Percentiles rank a stretch among this genome's conserved stretches.
Evolutionary conservation across 2,113 vertebrate genomes (phyloP).

Genomic region (Oxyruncus cristatus): DNA sequence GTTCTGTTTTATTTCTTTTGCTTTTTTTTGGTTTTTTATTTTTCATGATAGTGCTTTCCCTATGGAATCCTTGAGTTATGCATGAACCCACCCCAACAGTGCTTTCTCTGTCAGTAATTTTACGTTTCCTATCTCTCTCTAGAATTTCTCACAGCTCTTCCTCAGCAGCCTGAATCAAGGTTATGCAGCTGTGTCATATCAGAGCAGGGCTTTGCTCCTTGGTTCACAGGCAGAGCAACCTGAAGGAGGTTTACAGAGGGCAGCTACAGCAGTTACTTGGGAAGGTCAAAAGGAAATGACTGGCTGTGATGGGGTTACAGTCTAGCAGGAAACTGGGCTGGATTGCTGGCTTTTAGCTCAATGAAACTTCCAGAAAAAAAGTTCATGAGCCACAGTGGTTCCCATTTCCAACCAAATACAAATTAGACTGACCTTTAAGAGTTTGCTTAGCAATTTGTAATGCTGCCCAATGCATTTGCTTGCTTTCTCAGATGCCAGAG

Average conservation of each 20-base stretch:
- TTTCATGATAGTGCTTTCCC: neutral
- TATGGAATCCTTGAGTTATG: neutral
- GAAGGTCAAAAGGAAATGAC: neutral
- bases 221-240: neutral
- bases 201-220: neutral
- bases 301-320: neutral
- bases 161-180: neutral
- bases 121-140: neutral
- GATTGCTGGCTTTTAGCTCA: neutral
- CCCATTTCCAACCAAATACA: neutral
- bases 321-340: neutral
- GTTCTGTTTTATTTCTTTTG: too few species aligned
- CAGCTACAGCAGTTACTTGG: neutral
- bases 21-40: neutral
- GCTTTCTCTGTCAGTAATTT: neutral
- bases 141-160: neutral
- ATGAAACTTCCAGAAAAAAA: neutral
- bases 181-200: neutral
- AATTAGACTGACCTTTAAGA: conserved; percentile 32
- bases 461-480: neutral
- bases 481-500: neutral
- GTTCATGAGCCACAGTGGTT: neutral
- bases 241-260: neutral
- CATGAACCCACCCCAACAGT: neutral
- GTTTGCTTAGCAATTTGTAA: neutral